phyloP scores from a whole-genome alignment of 2,797 vertebrate genomes.

The Sebastes vulpes region DNA sequence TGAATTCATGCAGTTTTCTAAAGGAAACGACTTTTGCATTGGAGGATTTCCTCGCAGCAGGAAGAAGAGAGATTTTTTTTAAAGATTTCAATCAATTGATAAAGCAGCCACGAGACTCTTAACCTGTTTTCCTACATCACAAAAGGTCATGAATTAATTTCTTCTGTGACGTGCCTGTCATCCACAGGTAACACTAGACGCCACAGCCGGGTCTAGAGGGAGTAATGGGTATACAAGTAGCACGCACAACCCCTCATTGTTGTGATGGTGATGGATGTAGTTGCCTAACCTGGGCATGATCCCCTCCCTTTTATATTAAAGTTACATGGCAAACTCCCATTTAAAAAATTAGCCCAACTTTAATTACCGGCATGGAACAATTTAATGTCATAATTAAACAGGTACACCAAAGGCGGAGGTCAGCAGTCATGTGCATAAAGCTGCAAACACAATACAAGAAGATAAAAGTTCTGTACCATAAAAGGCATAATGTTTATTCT shows the following conservation, averaged over 20 bases:
- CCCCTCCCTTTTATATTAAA: neutral
- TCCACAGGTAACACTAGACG: neutral
- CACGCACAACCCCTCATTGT: neutral
- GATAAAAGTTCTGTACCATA: neutral
- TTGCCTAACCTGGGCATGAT: neutral
- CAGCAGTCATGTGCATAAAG: neutral
- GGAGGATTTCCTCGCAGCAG: neutral
- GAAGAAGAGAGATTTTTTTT: neutral
- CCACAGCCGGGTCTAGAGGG: neutral
- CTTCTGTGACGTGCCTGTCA: neutral
- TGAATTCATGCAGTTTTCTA: neutral
- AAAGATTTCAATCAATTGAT: neutral
- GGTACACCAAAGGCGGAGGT: neutral
- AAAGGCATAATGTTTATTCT: neutral
- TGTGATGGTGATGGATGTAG: neutral
- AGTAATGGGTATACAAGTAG: neutral
- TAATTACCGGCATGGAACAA: neutral
- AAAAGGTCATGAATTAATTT: neutral
- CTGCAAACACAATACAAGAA: neutral
- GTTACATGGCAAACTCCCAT: neutral
- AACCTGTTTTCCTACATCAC: neutral
- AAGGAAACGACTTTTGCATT: neutral
- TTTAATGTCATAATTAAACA: neutral
- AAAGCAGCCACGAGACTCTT: neutral
- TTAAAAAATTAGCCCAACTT: neutral